These are phyloP conservation scores for Buathra laborator DNA, from an alignment of 2,888 invertebrate species.

Conservation along the genomic window DNA sequence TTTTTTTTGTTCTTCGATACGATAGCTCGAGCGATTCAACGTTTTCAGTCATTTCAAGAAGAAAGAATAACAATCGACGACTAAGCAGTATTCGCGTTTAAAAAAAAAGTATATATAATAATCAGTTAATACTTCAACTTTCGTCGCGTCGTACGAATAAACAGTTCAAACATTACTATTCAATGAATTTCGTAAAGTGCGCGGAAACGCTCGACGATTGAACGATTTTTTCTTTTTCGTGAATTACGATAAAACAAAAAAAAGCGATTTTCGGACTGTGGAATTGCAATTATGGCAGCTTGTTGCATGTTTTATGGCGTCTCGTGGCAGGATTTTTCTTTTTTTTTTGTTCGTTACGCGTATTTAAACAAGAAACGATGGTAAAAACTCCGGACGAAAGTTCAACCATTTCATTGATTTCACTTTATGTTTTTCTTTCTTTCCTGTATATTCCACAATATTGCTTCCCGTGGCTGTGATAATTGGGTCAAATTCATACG, in stretches of 20 bases:
- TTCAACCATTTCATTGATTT: constrained; percentile 23
- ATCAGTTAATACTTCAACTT: constrained; percentile 71
- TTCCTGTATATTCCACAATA: constrained; percentile 76
- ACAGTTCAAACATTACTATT: constrained; percentile 59
- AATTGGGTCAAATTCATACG: constrained; percentile 81
- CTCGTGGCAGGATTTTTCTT: constrained; percentile 1
- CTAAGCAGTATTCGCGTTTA: constrained; percentile 70
- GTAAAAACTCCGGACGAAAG: constrained; percentile 9
- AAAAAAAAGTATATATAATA: constrained; percentile 73
- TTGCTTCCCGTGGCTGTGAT: constrained; percentile 85
- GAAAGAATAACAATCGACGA: constrained; percentile 34
- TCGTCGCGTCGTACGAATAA: constrained; percentile 29
- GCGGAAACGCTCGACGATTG: constrained; percentile 18
- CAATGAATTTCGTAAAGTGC: constrained; percentile 22
- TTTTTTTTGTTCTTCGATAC: constrained; percentile 40
- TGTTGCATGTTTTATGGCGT: constrained; percentile 40
- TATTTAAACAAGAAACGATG: constrained; percentile 58
- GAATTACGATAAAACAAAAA: constrained; percentile 14
- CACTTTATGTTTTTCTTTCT: constrained; percentile 31
- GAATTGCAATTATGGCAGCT: constrained; percentile 41
- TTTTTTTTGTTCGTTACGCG: constrained; percentile 33
- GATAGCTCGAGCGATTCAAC: constrained; percentile 16
- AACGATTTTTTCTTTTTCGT: constrained; percentile 1
- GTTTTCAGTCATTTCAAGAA: not conserved
- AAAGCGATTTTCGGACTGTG: constrained; percentile 26